Base-by-base conservation (phyloP, 2,797 vertebrate species). In the Morelia viridis region DNA sequence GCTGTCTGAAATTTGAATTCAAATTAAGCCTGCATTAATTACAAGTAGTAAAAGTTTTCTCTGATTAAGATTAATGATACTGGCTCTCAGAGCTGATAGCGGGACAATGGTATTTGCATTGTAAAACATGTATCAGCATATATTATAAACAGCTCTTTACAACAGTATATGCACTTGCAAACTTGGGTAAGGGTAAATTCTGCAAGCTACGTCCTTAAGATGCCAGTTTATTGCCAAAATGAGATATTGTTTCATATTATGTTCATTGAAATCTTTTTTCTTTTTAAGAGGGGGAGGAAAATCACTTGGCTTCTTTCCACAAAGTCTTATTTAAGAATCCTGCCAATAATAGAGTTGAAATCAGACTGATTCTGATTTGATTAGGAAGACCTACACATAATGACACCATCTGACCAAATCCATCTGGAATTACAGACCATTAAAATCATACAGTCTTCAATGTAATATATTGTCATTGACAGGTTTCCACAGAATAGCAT, bases 41-140 rank as follows among this genome's bases (percentile, higher is more conserved):
- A 85, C 89, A 94, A 96, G 94, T 68, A 92, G 93, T 93, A 94
- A 94, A 87, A 94, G 92, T 88, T 60, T 93, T 95, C 91, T 94
- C 87, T 97, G 96, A 95, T 96, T 96, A 95, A 94, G 93, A 96
- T 95, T 95, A 96, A 95, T 95, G 92, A 93, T 91, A 50, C 53
- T 91, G 80, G 94, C 89, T 93, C 95, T 85, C 93, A 64, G 58
- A 93, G 93, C 85, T 92, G 90, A 93, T 93, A 93, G 3, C 58
- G 89, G 95, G 68, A 92, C 92, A 92, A 90, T 92, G 87, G 68
- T 71, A 88, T 90, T 88, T 88, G 92, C 85, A 60, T 88, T 90
- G 89, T 92, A 88, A 92, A 92, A 90, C 68, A 94, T 65, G 85
- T 65, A 93, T 95, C 68, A 13, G 76, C 68, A 57, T 8, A 91